Percentiles rank a stretch among this genome's conserved stretches.
These are phyloP conservation scores for Lycocorax pyrrhopterus DNA, from an alignment of 2,113 vertebrate species.

Conservation along the genomic window DNA sequence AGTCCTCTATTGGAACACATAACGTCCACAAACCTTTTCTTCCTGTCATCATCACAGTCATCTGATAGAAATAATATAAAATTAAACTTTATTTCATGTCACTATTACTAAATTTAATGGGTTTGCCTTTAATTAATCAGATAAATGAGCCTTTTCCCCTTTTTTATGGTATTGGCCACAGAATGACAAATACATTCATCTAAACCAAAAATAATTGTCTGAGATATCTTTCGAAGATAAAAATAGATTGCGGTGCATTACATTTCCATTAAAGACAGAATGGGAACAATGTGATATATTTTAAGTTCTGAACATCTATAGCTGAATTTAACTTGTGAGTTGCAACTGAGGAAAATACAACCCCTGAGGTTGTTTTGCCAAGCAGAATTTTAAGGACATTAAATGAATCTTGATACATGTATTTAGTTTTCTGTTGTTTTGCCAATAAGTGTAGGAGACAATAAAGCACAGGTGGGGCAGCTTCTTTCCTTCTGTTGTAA, in stretches of 20 bases:
- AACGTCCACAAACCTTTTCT: neutral
- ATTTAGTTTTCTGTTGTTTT: conserved; percentile 34
- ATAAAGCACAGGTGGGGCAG: neutral
- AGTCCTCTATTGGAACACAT: neutral
- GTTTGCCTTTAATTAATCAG: neutral
- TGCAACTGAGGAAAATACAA: conserved; percentile 24
- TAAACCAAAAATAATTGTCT: conserved; percentile 17
- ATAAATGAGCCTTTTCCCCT: neutral
- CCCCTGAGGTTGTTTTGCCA: conserved; percentile 16
- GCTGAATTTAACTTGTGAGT: neutral
- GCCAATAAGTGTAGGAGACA: neutral
- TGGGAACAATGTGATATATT: conserved; percentile 40
- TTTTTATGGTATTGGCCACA: neutral
- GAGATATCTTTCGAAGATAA: neutral
- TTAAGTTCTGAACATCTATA: neutral
- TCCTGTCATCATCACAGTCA: neutral
- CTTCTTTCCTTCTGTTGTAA: conserved; percentile 14
- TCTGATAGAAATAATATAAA: neutral
- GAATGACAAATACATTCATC: neutral
- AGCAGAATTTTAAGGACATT: conserved; percentile 32
- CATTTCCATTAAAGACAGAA: conserved; percentile 44
- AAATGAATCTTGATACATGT: neutral
- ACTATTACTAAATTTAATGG: neutral
- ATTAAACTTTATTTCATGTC: neutral
- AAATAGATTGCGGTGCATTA: conserved; percentile 23